Evolutionary conservation across 2,888 invertebrate genomes (phyloP).

Genomic region (Himalopsyche kuldschensis): DNA sequence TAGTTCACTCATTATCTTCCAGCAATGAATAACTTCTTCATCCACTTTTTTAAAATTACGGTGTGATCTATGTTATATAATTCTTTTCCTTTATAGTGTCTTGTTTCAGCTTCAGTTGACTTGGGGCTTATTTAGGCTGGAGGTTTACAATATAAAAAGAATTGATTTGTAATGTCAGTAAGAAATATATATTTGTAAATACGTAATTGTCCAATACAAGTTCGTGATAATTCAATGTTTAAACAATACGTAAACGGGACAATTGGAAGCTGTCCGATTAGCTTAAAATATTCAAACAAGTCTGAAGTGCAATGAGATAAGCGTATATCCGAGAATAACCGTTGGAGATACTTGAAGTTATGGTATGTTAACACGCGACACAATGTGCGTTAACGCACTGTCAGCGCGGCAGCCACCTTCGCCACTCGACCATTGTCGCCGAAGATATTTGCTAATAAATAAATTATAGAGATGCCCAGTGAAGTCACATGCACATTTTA

Average conservation of each 20-base stretch:
- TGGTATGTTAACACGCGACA: conserved; percentile 16
- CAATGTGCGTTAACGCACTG: conserved; percentile 32
- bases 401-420: not conserved
- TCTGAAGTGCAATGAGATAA: not conserved
- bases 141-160: too few relatives aligned
- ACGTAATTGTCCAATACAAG: too few relatives aligned
- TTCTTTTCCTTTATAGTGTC: too few relatives aligned
- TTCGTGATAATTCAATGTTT: not conserved
- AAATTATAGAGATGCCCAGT: conserved; percentile 10
- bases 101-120: too few relatives aligned
- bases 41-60: too few relatives aligned
- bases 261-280: not conserved
- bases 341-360: not conserved
- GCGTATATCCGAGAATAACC: not conserved
- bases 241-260: not conserved
- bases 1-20: too few relatives aligned
- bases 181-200: too few relatives aligned
- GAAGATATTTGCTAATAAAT: conserved; percentile 20
- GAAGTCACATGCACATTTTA: not conserved
- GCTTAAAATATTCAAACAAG: not conserved
- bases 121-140: too few relatives aligned
- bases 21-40: too few relatives aligned
- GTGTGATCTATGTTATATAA: too few relatives aligned
- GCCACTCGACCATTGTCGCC: conserved; percentile 25
- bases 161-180: too few relatives aligned